Percentiles rank a stretch among this genome's conserved stretches.
Evolutionary conservation across 2,797 vertebrate species (phyloP).

Genomic region (Hybognathus amarus): DNA sequence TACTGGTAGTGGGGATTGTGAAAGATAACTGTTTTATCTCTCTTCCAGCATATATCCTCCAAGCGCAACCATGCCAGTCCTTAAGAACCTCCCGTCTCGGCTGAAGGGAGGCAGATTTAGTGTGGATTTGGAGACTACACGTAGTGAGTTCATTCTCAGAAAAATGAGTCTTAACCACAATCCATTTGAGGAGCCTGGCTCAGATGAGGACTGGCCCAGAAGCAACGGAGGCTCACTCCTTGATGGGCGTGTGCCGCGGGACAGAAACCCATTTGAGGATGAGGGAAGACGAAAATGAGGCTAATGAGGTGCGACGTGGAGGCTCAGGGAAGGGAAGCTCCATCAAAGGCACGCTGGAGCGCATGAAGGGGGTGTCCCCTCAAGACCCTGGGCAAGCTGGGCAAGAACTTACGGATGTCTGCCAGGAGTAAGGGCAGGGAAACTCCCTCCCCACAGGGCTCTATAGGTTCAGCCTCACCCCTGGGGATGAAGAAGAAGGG

Average conservation of each 20-base stretch:
- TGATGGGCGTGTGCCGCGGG: conserved; percentile 70
- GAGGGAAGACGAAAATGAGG: conserved; percentile 82
- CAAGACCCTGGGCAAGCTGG: conserved; percentile 78
- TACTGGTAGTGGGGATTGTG: background rate
- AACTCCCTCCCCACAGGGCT: conserved; percentile 72
- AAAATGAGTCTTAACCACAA: conserved; percentile 82
- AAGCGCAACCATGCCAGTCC: conserved; percentile 75
- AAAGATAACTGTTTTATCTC: conserved; percentile 51
- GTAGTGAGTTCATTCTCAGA: conserved; percentile 71
- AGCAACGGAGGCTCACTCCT: conserved; percentile 72
- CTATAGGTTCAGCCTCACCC: conserved; percentile 70
- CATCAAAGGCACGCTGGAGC: conserved; percentile 72
- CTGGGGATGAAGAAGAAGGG: conserved; percentile 78
- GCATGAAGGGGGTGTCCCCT: conserved; percentile 69
- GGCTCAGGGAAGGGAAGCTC: conserved; percentile 69
- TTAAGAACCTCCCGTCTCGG: conserved; percentile 78
- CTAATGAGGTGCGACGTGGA: conserved; percentile 77
- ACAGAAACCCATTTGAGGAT: conserved; percentile 81
- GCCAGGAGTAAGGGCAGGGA: conserved; percentile 66
- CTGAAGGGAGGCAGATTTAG: conserved; percentile 74
- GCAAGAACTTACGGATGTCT: conserved; percentile 76
- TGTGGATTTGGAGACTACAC: conserved; percentile 70
- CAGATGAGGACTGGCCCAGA: conserved; percentile 60
- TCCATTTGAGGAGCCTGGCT: conserved; percentile 70
- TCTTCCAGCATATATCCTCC: conserved; percentile 55